These are phyloP conservation scores for Anser cygnoides DNA, from an alignment of 2,113 vertebrate genomes.

Conservation along the genomic window DNA sequence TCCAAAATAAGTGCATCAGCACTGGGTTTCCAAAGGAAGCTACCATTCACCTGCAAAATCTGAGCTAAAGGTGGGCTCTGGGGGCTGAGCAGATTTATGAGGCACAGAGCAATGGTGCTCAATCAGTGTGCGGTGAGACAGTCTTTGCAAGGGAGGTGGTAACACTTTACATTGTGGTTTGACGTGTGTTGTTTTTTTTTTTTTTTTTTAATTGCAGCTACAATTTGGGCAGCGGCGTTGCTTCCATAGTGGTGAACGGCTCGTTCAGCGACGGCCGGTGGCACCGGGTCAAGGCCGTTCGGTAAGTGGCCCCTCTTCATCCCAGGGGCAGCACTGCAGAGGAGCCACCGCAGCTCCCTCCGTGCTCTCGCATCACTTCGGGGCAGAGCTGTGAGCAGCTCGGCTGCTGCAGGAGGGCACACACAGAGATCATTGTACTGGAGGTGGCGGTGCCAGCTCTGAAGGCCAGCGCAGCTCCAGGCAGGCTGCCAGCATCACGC, in stretches of 20 bases:
- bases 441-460: not conserved
- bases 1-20: not conserved
- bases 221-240: slow-evolving; percentile 90
- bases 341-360: not conserved
- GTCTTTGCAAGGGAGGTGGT: not conserved
- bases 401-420: not conserved
- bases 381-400: not conserved
- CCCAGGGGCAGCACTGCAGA: not conserved
- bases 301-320: slow-evolving; percentile 72
- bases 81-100: not conserved
- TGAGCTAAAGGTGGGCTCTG: rapidly evolving
- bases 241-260: slow-evolving; percentile 85
- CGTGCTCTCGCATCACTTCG: rapidly evolving
- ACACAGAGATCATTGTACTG: not conserved
- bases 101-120: not conserved
- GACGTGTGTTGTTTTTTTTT: not conserved
- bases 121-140: rapidly evolving
- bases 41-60: not conserved
- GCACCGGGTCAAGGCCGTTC: slow-evolving; percentile 93
- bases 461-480: not conserved
- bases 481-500: slow-evolving; percentile 29
- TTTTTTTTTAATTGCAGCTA: slow-evolving; percentile 77
- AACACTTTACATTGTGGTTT: not conserved
- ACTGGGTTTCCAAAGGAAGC: not conserved
- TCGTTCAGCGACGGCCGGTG: slow-evolving; percentile 91